Conservation (phyloP, 2,113 vertebrate species). For the Pseudorectes ferrugineus region DNA sequence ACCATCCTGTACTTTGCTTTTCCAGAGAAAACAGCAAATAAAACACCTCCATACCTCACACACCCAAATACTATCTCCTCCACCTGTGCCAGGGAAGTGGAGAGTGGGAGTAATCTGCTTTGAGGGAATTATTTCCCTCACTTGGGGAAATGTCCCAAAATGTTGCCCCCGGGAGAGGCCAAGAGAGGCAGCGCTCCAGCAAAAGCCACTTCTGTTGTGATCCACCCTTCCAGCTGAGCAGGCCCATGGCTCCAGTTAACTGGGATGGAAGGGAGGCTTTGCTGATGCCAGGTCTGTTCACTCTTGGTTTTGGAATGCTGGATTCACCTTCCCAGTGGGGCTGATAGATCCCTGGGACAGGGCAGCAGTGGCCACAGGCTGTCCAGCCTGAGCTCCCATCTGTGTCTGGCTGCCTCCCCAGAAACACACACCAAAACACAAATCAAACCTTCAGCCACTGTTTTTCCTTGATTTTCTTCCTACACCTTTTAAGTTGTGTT, state of each 20-base stretch:
- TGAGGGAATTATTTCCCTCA: not conserved
- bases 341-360: not conserved
- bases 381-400: not conserved
- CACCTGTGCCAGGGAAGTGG: not conserved
- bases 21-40: not conserved
- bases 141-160: not conserved
- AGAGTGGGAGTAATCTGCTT: not conserved
- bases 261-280: not conserved
- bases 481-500: not conserved
- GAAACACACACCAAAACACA: not conserved
- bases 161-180: not conserved
- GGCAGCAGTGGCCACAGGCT: not conserved
- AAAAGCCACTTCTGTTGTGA: accelerated
- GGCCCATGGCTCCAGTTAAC: not conserved
- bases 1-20: not conserved
- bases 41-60: not conserved
- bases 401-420: not conserved
- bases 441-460: not conserved
- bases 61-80: not conserved
- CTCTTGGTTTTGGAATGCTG: not conserved
- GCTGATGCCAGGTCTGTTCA: not conserved
- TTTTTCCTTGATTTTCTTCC: not conserved
- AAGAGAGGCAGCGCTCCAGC: not conserved
- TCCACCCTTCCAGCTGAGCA: not conserved
- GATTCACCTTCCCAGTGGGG: not conserved